Evolutionary conservation across 1,140 invertebrate species (phyloP).

Genomic region (Antheraea mylitta): DNA sequence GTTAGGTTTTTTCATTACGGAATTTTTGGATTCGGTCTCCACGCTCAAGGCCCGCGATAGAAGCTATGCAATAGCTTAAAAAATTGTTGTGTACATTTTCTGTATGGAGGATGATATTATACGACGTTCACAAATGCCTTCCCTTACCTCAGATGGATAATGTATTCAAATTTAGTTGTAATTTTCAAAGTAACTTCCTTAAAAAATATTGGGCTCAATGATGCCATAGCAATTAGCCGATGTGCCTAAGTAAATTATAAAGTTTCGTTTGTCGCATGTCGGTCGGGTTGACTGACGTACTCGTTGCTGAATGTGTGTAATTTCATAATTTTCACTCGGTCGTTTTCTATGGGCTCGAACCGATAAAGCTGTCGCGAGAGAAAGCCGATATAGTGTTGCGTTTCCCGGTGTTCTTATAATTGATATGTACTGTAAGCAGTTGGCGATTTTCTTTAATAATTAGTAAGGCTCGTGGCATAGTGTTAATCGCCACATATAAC

Average conservation of each 20-base stretch:
- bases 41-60: no score
- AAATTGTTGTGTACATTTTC: no score
- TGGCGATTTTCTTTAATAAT: slow-evolving; percentile 7
- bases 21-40: no score
- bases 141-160: no score
- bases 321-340: slow-evolving; percentile 63
- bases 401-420: slow-evolving; percentile 57
- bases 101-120: no score
- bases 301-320: slow-evolving; percentile 20
- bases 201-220: not conserved
- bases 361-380: slow-evolving; percentile 55
- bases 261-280: not conserved
- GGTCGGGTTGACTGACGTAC: not conserved
- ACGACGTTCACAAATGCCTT: no score
- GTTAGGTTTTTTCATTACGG: no score
- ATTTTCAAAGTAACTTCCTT: no score
- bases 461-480: no score
- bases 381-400: slow-evolving; percentile 59
- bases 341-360: slow-evolving; percentile 53
- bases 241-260: not conserved
- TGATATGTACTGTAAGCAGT: slow-evolving; percentile 30
- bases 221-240: not conserved
- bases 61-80: no score
- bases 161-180: no score
- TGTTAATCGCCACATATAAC: no score